phyloP scores from a whole-genome alignment of 2,797 vertebrate species.

The Accipiter superciliosus region DNA sequence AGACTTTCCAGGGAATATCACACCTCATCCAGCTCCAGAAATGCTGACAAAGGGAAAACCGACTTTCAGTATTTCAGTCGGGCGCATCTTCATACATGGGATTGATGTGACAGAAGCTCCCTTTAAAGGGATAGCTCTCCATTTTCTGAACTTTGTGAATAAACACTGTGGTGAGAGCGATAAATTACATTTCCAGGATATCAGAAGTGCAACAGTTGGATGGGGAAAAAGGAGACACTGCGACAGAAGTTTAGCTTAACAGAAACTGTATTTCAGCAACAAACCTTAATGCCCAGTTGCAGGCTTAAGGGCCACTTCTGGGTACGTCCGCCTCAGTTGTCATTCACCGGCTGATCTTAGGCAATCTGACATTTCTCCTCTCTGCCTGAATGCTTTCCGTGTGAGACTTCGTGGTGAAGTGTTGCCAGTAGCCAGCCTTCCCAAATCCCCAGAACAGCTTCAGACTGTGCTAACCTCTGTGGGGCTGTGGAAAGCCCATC shows the following conservation, averaged over 20 bases:
- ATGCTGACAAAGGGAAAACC: background rate
- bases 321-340: background rate
- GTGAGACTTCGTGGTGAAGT: background rate
- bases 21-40: background rate
- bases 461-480: background rate
- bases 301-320: background rate
- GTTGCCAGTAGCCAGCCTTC: background rate
- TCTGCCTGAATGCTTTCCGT: background rate
- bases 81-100: background rate
- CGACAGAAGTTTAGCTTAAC: background rate
- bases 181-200: background rate
- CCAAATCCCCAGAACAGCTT: background rate
- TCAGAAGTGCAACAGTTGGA: background rate
- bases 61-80: accelerated
- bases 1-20: background rate
- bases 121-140: background rate
- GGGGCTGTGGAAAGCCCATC: background rate
- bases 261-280: background rate
- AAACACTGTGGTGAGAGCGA: background rate
- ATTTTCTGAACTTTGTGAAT: background rate
- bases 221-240: background rate
- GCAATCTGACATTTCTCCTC: background rate
- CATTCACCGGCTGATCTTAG: background rate
- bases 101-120: background rate
- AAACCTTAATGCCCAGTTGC: background rate